These are phyloP conservation scores for Apocheima hispidaria DNA, from an alignment of 2,888 invertebrate species.

Conservation along the genomic window DNA sequence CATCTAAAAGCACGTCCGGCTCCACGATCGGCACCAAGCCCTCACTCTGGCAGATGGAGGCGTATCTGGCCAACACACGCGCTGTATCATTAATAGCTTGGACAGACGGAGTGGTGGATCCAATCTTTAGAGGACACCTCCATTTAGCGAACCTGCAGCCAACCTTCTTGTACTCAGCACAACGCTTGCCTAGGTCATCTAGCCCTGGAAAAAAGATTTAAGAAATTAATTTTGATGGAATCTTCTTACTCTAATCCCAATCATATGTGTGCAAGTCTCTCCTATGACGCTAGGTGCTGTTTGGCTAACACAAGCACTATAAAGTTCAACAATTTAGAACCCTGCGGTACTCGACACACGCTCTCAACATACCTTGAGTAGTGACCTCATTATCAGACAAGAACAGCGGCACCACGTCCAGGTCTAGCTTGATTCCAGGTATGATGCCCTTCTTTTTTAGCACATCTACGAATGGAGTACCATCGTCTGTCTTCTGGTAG, in stretches of 20 bases:
- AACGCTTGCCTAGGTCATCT: constrained; percentile 94
- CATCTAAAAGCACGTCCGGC: constrained; percentile 98
- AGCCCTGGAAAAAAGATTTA: constrained; percentile 90
- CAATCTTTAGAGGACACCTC: constrained; percentile 97
- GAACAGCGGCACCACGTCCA: constrained; percentile 94
- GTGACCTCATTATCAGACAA: constrained; percentile 97
- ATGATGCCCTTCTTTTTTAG: constrained; percentile 94
- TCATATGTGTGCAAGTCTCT: too few species aligned
- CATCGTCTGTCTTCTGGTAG: constrained; percentile 96
- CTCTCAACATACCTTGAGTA: constrained; percentile 92
- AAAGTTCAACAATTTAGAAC: too few species aligned
- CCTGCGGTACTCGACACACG: too few species aligned
- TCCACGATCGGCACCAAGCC: constrained; percentile 99
- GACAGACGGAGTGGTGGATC: constrained; percentile 93
- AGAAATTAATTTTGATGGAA: too few species aligned
- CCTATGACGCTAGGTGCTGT: too few species aligned
- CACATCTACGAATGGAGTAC: constrained; percentile 93
- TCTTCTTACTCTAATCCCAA: too few species aligned
- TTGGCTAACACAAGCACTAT: too few species aligned
- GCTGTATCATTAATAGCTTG: constrained; percentile 96
- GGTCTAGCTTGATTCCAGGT: constrained; percentile 98
- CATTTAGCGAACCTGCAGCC: constrained; percentile 99
- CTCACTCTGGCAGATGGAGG: constrained; percentile 96
- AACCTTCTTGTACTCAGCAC: constrained; percentile 96
- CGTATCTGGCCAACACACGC: constrained; percentile 97